These are phyloP conservation scores for Ramphastos sulfuratus DNA, from an alignment of 2,113 vertebrate species.

Conservation along the genomic window DNA sequence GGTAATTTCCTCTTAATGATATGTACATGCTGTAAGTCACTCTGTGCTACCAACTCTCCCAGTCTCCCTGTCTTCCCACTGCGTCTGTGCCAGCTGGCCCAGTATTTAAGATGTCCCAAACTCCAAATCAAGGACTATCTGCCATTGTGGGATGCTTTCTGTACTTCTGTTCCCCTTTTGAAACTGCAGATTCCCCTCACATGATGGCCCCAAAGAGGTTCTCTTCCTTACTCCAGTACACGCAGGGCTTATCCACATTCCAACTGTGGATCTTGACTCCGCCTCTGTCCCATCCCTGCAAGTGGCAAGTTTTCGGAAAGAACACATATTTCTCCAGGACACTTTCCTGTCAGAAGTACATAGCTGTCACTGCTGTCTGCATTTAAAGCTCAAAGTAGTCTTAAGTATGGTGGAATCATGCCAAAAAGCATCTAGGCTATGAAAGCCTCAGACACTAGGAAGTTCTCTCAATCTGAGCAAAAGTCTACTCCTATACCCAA, in stretches of 20 bases:
- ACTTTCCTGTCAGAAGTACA: background rate
- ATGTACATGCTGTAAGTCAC: background rate
- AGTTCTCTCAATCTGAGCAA: background rate
- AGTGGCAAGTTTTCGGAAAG: background rate
- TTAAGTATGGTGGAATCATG: background rate
- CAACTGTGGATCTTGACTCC: accelerated
- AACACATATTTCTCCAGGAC: background rate
- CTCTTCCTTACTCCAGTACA: background rate
- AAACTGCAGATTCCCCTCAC: background rate
- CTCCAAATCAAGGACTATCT: background rate
- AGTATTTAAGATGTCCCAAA: background rate
- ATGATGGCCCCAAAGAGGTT: background rate
- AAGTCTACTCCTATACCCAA: background rate
- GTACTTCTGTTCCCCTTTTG: background rate
- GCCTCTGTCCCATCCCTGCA: background rate
- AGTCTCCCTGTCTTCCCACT: background rate
- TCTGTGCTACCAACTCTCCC: background rate
- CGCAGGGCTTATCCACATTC: background rate
- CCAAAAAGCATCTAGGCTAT: background rate
- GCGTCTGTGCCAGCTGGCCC: background rate
- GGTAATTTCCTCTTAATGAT: background rate
- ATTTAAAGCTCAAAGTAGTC: background rate
- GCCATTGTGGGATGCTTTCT: background rate
- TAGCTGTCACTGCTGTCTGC: background rate
- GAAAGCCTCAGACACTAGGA: background rate